A percentile compares a stretch with the other conserved stretches of the same genome.
phyloP scores from a whole-genome alignment of 1,140 invertebrate species.

The Neoseiulus cucumeris region DNA sequence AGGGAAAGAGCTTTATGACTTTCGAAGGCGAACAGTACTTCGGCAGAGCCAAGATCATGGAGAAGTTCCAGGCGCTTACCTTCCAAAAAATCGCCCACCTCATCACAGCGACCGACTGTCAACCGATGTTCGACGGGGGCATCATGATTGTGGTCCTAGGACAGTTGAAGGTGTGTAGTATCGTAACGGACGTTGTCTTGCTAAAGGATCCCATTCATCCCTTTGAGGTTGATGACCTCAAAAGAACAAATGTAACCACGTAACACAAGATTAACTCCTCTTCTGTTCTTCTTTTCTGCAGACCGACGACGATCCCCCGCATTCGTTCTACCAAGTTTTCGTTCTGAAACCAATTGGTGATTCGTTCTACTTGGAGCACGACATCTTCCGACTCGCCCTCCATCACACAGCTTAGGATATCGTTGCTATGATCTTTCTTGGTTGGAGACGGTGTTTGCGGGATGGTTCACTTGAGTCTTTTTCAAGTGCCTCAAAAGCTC shows the following conservation, averaged over 20 bases:
- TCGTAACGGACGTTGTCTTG: not conserved
- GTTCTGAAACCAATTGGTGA: slow-evolving; percentile 62
- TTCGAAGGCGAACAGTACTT: slow-evolving; percentile 81
- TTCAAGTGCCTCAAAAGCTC: too few species aligned
- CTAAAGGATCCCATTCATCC: not conserved
- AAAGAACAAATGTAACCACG: not conserved
- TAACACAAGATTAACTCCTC: not conserved
- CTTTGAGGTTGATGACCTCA: not conserved
- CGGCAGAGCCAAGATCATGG: slow-evolving; percentile 42
- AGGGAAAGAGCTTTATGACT: slow-evolving; percentile 76
- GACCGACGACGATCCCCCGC: slow-evolving; percentile 77
- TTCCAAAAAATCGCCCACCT: slow-evolving; percentile 82
- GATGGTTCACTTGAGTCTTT: too few species aligned
- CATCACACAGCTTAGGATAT: slow-evolving; percentile 35
- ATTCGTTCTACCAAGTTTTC: slow-evolving; percentile 76
- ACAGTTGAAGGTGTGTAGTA: slow-evolving; percentile 54
- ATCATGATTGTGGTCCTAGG: slow-evolving; percentile 79
- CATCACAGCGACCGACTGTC: slow-evolving; percentile 78
- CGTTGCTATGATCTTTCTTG: too few species aligned
- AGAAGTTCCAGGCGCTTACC: slow-evolving; percentile 44
- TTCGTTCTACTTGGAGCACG: slow-evolving; percentile 73
- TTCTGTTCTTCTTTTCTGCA: slow-evolving; percentile 32
- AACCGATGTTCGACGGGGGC: slow-evolving; percentile 85
- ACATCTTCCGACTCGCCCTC: slow-evolving; percentile 66
- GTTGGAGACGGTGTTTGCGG: too few species aligned